phyloP scores from a whole-genome alignment of 2,888 invertebrate species.

The Leucoma salicis region DNA sequence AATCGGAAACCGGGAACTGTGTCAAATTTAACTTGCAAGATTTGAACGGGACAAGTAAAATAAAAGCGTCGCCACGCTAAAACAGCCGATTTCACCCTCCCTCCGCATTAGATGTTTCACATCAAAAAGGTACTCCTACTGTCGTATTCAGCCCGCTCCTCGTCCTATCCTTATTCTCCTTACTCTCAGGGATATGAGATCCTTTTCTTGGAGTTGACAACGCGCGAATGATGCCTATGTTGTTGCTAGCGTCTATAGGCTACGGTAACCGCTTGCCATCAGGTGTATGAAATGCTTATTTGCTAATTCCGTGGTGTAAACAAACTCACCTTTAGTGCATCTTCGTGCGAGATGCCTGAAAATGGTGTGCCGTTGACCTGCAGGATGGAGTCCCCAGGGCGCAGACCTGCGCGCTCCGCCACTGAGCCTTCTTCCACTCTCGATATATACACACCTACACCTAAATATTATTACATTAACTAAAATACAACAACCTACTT shows the following conservation, averaged over 20 bases:
- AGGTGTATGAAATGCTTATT: not conserved
- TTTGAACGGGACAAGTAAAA: too few relatives aligned
- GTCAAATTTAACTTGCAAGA: too few relatives aligned
- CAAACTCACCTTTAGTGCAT: slow-evolving; percentile 92
- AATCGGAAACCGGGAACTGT: too few relatives aligned
- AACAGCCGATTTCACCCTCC: too few relatives aligned
- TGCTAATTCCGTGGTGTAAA: too few relatives aligned
- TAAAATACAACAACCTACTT: slow-evolving; percentile 29
- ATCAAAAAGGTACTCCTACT: too few relatives aligned
- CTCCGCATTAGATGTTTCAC: too few relatives aligned
- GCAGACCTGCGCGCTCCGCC: slow-evolving; percentile 92
- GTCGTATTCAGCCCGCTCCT: too few relatives aligned
- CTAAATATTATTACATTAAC: slow-evolving; percentile 74
- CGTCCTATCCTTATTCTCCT: too few relatives aligned
- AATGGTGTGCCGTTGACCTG: slow-evolving; percentile 97
- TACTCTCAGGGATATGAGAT: too few relatives aligned
- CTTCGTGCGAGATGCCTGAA: slow-evolving; percentile 95
- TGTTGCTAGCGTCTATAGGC: not conserved
- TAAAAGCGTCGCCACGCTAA: too few relatives aligned
- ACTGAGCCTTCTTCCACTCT: slow-evolving; percentile 94
- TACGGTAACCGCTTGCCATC: not conserved
- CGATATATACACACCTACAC: slow-evolving; percentile 95
- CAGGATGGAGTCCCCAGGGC: slow-evolving; percentile 96
- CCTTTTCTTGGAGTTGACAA: too few relatives aligned
- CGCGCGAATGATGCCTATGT: not conserved